A percentile compares a stretch with the other conserved stretches of the same genome.
Conservation (phyloP, 2,888 invertebrate genomes). For the Sphaerophoria taeniata region DNA sequence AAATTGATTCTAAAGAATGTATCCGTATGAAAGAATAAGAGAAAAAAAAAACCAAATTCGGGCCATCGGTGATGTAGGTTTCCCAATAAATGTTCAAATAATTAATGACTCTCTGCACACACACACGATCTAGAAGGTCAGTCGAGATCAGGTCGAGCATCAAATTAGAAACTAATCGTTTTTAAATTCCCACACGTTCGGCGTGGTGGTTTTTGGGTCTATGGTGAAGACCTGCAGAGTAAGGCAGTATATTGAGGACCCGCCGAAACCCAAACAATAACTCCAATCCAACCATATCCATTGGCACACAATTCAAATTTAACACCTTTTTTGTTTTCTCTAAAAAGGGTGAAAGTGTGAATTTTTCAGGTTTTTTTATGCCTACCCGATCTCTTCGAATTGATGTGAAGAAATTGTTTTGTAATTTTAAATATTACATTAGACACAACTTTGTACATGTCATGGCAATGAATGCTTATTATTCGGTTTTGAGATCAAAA, state of each 20-base stretch:
- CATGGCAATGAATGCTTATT: slow-evolving; percentile 3
- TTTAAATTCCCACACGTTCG: slow-evolving; percentile 62
- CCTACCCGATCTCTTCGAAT: not conserved
- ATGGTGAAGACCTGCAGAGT: not conserved
- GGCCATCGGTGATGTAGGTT: slow-evolving; percentile 62
- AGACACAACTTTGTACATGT: not conserved
- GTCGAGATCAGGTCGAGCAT: slow-evolving; percentile 68
- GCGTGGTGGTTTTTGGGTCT: slow-evolving; percentile 1
- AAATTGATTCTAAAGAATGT: slow-evolving; percentile 65
- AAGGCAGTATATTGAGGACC: no score
- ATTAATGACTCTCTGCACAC: slow-evolving; percentile 63
- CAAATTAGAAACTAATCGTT: slow-evolving; percentile 74
- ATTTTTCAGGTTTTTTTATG: slow-evolving; percentile 12
- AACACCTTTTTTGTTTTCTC: slow-evolving; percentile 47
- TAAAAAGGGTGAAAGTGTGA: slow-evolving; percentile 65
- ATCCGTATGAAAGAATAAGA: slow-evolving; percentile 16
- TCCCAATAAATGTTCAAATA: slow-evolving; percentile 71
- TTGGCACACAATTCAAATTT: slow-evolving; percentile 26
- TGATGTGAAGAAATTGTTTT: slow-evolving; percentile 53
- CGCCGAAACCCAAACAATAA: slow-evolving; percentile 4
- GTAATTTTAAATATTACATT: slow-evolving; percentile 58
- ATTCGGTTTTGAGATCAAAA: slow-evolving; percentile 8
- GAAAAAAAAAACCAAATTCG: not conserved
- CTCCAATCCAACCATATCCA: not conserved
- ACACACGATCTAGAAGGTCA: slow-evolving; percentile 63